Base-by-base conservation (phyloP, 1,140 invertebrate species). In the Lepidostoma basale region DNA sequence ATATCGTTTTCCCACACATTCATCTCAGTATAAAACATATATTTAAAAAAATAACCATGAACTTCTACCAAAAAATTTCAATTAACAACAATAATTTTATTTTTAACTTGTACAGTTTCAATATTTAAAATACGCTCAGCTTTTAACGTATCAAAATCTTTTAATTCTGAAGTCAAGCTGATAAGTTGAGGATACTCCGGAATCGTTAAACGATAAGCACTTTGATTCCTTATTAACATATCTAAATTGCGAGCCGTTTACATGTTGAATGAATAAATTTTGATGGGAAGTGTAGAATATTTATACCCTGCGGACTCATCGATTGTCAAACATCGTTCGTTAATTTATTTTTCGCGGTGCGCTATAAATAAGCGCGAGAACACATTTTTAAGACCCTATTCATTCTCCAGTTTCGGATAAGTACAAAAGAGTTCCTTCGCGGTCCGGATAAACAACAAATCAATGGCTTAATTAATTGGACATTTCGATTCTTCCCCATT, bases 381-480 rank as follows among this genome's bases (percentile, higher is more conserved):
- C 56, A 26, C 39, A 60, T 60, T 60, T 60, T 60, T 25, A 42
- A 40, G 30, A 14, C 36, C 56, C 56, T 40, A 8, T 26, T 23
- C 20, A 60, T 60, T 60, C 56, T 33, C 47, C 49, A 62, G n/a
- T 58, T 56, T 47, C 47, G 59, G 60, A 63, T 36, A 54, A 42
- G 33, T 52, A 65, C 65, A 60, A 47, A 36, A 65, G 60, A 65
- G 54, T 40, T 66, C 49, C 30, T 52, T 30, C 52, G 65, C 60
- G 39, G 66, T 39, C 25, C 62, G 59, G 68, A 73, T 73, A 69
- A 70, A 65, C 68, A 47, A 70, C 71, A 73, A 73, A 73, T 73
- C 71, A 73, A 73, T 70, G 66, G 68, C 68, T 73, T 73, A 73
- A 73, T 73, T 73, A 73, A 73, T 73, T 73, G 71, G 71, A 69